phyloP scores from a whole-genome alignment of 2,797 vertebrate species.

The Taeniopygia guttata region DNA sequence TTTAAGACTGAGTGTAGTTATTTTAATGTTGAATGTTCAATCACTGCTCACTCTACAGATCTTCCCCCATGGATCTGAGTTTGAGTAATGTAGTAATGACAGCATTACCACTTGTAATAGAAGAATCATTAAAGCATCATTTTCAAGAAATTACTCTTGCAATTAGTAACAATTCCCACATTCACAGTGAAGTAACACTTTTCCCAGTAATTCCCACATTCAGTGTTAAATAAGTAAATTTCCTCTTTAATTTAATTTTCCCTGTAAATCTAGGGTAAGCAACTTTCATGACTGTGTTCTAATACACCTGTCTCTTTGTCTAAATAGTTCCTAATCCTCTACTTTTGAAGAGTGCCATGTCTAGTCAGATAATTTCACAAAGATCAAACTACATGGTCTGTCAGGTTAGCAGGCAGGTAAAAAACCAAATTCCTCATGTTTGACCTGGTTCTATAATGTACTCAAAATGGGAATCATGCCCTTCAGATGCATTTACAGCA shows the following conservation, averaged over 20 bases:
- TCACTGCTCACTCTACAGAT: conserved; percentile 51
- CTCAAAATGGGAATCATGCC: conserved; percentile 5
- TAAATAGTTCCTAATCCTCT: not conserved
- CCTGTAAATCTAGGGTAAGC: not conserved
- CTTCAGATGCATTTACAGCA: conserved; percentile 50
- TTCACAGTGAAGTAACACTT: conserved; percentile 48
- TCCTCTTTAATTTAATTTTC: conserved; percentile 26
- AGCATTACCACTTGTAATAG: conserved; percentile 58
- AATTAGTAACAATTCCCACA: conserved; percentile 66
- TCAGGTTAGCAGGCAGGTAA: conserved; percentile 44
- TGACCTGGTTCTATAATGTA: conserved; percentile 60
- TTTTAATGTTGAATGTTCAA: conserved; percentile 58
- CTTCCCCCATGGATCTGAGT: conserved; percentile 19
- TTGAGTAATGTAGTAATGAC: conserved; percentile 59
- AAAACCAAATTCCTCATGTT: conserved; percentile 43
- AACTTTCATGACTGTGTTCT: not conserved
- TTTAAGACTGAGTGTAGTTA: conserved; percentile 51
- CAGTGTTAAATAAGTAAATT: conserved; percentile 23
- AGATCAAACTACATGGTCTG: conserved; percentile 11
- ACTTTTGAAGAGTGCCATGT: conserved; percentile 5
- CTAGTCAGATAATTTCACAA: conserved; percentile 17
- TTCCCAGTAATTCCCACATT: conserved; percentile 39
- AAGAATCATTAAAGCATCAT: conserved; percentile 59
- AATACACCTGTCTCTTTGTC: not conserved
- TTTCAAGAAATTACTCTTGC: conserved; percentile 65